Evolutionary conservation across 2,797 vertebrate genomes (phyloP), one percentile per base, ranked within the genome.

Genomic region (Danio kyathit): DNA sequence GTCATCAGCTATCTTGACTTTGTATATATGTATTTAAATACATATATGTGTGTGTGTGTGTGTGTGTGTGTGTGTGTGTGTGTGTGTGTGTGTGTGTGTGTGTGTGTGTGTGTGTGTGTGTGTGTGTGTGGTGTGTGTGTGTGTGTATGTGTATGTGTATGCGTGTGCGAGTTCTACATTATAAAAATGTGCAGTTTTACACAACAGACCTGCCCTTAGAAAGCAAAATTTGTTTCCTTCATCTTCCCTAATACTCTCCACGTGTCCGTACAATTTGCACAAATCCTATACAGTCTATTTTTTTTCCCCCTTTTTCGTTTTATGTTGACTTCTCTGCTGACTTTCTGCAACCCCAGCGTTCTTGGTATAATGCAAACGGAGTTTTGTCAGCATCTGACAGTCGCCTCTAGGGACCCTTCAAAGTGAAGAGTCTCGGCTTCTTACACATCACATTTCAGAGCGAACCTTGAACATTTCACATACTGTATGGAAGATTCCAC

Each of bases 321-420:
- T 86, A 87, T 87, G 81, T 85, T 91, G 88, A 88, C 89, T 91
- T 89, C 64, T 89, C 84, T 82, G 86, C 73, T 89, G 91, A 85
- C 83, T 86, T 92, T 92, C 83, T 91, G 91, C 90, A 91, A 92
- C 86, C 86, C 67, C 77, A 85, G 88, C 88, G 86, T 80, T 85
- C 83, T 80, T 78, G 75, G 64, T 84, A 76, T 87, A 86, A 89
- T 82, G 85, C 81, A 83, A 82, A 85, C 85, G 83, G 73, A 86
- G 82, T 87, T 89, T 83, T 84, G 83, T 84, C 82, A 88, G 83
- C 79, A 76, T 82, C 82, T 84, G 86, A 84, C 78, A 70, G 67
- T 54, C 76, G 71, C 80, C 85, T 81, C 84, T 60, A 70, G 82
- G 83, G 86, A 83, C 84, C 72, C 79, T 84, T 85, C 83, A 88